Evolutionary conservation across 2,888 invertebrate species (phyloP).

Genomic region (Zaprionus lineosus): DNA sequence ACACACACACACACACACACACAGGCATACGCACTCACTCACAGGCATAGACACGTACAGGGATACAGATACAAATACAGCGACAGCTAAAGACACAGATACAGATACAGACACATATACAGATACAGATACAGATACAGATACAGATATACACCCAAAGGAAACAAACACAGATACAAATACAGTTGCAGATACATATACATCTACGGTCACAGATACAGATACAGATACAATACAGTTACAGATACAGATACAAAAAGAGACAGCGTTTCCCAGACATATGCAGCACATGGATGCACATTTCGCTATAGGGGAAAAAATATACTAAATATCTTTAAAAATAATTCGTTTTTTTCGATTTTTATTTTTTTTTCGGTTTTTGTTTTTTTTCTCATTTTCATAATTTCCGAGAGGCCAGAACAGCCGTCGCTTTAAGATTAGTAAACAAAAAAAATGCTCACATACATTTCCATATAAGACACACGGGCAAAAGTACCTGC

Average conservation of each 20-base stretch:
- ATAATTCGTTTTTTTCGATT: conserved; percentile 49
- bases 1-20: conserved; percentile 13
- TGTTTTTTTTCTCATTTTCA: conserved; percentile 48
- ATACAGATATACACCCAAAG: too few species aligned
- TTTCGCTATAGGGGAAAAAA: conserved; percentile 68
- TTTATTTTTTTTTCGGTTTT: conserved; percentile 16
- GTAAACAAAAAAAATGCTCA: conserved; percentile 68
- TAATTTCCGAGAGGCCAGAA: conserved; percentile 56
- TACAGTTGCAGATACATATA: conserved; percentile 16
- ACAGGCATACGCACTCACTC: conserved; percentile 4
- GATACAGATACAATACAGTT: conserved; percentile 6
- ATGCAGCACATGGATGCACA: conserved; percentile 74
- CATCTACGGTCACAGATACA: conserved; percentile 10
- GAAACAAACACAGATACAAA: conserved; percentile 12
- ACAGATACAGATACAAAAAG: conserved; percentile 21
- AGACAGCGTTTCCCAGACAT: conserved; percentile 29
- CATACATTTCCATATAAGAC: conserved; percentile 25
- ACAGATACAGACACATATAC: conserved; percentile 21
- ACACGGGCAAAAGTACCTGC: background rate
- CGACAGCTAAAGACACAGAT: too few species aligned
- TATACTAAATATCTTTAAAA: conserved; percentile 72
- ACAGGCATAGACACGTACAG: too few species aligned
- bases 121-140: conserved; percentile 51
- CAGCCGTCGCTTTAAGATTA: conserved; percentile 49
- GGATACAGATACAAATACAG: conserved; percentile 8